Conservation (phyloP, 2,888 invertebrate species). For the Teinopalpus imperialis region DNA sequence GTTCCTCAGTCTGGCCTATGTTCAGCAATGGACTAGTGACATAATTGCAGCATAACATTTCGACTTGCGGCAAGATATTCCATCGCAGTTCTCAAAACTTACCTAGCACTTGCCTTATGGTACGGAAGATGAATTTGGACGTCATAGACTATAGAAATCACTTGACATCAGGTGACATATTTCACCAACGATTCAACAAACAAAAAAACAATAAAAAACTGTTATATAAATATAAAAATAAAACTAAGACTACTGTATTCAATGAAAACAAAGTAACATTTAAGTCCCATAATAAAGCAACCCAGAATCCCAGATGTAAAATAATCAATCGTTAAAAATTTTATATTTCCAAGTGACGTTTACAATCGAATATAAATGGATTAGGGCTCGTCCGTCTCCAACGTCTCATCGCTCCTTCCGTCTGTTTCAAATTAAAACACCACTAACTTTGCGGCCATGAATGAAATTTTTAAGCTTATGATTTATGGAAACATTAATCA, state of each 20-base stretch:
- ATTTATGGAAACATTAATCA: conserved; percentile 48
- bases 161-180: too few species aligned
- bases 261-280: conserved; percentile 15
- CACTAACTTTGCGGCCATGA: conserved; percentile 41
- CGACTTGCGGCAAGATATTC: too few species aligned
- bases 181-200: too few species aligned
- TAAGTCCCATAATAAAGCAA: conserved; percentile 1
- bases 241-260: not conserved
- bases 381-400: not conserved
- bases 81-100: too few species aligned
- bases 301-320: conserved; percentile 18
- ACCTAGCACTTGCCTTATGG: too few species aligned
- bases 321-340: conserved; percentile 23
- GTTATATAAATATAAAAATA: too few species aligned
- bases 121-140: too few species aligned
- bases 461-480: conserved; percentile 42
- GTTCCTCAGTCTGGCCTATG: too few species aligned
- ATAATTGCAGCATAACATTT: too few species aligned
- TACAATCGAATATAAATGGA: conserved; percentile 26
- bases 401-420: conserved; percentile 23
- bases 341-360: conserved; percentile 23
- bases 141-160: too few species aligned
- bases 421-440: conserved; percentile 62
- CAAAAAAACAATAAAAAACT: too few species aligned
- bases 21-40: too few species aligned